Evolutionary conservation across 2,113 vertebrate species (phyloP).

Genomic region (Ptyas mucosa): DNA sequence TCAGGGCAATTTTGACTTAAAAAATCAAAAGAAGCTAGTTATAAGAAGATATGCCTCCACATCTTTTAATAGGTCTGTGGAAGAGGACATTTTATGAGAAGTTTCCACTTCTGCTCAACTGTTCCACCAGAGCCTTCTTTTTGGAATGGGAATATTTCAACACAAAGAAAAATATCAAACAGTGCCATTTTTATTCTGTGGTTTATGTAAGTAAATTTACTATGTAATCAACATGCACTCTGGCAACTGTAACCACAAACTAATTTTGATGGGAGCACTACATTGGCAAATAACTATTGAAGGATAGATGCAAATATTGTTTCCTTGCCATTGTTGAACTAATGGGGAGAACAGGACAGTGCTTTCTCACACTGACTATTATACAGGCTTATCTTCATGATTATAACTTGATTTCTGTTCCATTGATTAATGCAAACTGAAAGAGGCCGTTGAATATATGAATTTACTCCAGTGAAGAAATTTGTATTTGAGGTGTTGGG

Average conservation of each 20-base stretch:
- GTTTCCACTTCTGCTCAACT: not conserved
- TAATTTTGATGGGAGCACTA: not conserved
- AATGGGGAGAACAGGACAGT: not conserved
- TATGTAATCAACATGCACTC: not conserved
- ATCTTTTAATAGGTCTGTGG: not conserved
- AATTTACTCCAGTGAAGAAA: not conserved
- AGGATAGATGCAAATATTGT: not conserved
- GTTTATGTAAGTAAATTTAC: not conserved
- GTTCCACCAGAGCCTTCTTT: not conserved
- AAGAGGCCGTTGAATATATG: not conserved
- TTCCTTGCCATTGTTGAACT: not conserved
- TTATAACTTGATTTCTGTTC: not conserved
- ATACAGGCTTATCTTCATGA: not conserved
- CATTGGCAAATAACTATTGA: not conserved
- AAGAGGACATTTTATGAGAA: not conserved
- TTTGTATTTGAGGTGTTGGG: not conserved
- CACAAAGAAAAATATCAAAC: not conserved
- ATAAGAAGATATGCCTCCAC: not conserved
- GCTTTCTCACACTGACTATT: not conserved
- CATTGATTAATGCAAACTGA: not conserved
- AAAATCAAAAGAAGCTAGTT: too few species aligned
- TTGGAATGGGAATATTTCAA: not conserved
- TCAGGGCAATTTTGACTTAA: not conserved
- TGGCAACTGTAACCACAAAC: not conserved
- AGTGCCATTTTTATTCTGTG: not conserved